Evolutionary conservation across 2,888 invertebrate species (phyloP).

Genomic region (Cryptocephalus moraei): DNA sequence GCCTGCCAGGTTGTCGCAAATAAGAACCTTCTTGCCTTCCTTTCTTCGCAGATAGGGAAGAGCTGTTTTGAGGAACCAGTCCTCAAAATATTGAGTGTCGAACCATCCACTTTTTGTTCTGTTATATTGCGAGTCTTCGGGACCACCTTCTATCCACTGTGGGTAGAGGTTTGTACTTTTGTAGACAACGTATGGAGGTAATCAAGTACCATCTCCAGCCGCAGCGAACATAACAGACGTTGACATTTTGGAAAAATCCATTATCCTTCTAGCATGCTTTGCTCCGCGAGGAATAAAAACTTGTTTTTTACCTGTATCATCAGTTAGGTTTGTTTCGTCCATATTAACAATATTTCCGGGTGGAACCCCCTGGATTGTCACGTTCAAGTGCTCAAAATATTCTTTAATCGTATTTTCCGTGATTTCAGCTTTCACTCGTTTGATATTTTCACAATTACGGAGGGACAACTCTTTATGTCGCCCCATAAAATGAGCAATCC

Average conservation of each 20-base stretch:
- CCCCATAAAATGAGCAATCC: not conserved
- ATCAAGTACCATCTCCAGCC: constrained; percentile 8
- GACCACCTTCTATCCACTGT: constrained; percentile 9
- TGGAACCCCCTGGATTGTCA: constrained; percentile 1
- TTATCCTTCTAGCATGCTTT: constrained; percentile 11
- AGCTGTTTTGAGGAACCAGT: constrained; percentile 1
- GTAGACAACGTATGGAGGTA: constrained; percentile 13
- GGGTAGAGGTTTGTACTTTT: constrained; percentile 11
- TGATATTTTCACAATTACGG: not conserved
- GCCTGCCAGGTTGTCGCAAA: not conserved
- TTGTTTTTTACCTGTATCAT: constrained; percentile 12
- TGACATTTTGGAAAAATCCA: constrained; percentile 13
- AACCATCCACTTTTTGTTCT: constrained; percentile 10
- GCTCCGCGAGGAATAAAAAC: constrained; percentile 12
- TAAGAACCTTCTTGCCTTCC: not conserved
- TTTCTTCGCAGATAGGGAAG: not conserved
- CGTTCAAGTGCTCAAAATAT: not conserved
- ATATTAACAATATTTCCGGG: constrained; percentile 8
- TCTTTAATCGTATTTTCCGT: not conserved
- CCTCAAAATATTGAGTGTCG: constrained; percentile 3
- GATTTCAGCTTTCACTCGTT: constrained; percentile 1
- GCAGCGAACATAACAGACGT: constrained; percentile 13
- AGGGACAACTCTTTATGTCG: not conserved
- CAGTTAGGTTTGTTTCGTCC: constrained; percentile 13
- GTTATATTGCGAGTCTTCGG: constrained; percentile 4